Conservation (phyloP, 2,888 invertebrate species). For the Linnaemya vulpina region DNA sequence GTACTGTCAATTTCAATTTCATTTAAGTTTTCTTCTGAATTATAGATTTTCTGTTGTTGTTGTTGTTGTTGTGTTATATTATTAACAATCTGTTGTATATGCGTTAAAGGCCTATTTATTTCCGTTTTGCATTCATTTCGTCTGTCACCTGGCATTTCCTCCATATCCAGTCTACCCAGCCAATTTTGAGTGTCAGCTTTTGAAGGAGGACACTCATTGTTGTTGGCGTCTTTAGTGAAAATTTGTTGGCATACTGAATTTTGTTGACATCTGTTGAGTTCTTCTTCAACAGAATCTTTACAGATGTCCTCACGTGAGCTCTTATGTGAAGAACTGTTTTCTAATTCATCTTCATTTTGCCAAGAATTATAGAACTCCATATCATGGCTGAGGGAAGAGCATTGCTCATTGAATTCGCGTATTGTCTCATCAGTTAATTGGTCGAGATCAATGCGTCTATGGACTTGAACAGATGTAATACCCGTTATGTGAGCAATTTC, state of each 20-base stretch:
- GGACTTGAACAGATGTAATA: slow-evolving; percentile 81
- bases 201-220: slow-evolving; percentile 31
- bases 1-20: slow-evolving; percentile 45
- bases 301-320: slow-evolving; percentile 70
- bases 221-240: slow-evolving; percentile 47
- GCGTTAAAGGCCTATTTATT: slow-evolving; percentile 41
- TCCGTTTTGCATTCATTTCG: slow-evolving; percentile 13
- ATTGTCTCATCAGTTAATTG: slow-evolving; percentile 81
- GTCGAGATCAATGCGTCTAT: slow-evolving; percentile 80
- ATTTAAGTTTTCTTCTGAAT: slow-evolving; percentile 22
- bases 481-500: slow-evolving; percentile 85
- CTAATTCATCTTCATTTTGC: slow-evolving; percentile 80
- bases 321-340: slow-evolving; percentile 70
- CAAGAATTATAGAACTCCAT: slow-evolving; percentile 79
- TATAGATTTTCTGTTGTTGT: not conserved
- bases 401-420: slow-evolving; percentile 79
- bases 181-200: slow-evolving; percentile 36
- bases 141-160: slow-evolving; percentile 3
- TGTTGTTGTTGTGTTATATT: slow-evolving; percentile 50
- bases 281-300: slow-evolving; percentile 4
- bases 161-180: slow-evolving; percentile 28
- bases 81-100: slow-evolving; percentile 65
- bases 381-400: slow-evolving; percentile 80
- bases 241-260: not conserved
- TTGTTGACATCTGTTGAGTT: not conserved